These are phyloP conservation scores for Volucella inanis DNA, from an alignment of 2,888 invertebrate species.

Conservation along the genomic window DNA sequence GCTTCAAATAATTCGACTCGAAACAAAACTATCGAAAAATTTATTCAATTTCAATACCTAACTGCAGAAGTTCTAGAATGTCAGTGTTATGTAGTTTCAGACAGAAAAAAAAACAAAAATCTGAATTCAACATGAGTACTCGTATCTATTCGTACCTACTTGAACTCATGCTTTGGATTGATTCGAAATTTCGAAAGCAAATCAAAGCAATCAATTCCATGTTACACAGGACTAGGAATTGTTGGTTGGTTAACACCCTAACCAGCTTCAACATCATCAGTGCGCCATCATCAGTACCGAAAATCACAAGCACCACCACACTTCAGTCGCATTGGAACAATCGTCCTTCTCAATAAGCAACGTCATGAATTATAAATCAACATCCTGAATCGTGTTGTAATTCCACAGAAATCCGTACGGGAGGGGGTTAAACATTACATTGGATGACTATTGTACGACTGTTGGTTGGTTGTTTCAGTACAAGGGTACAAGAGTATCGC, in stretches of 20 bases:
- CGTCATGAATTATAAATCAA: constrained; percentile 68
- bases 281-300: constrained; percentile 12
- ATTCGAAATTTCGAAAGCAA: constrained; percentile 25
- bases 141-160: constrained; percentile 1
- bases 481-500: constrained; percentile 3
- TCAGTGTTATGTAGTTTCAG: background rate
- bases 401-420: constrained; percentile 38
- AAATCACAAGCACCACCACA: background rate
- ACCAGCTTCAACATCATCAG: constrained; percentile 27
- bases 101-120: background rate
- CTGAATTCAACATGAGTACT: constrained; percentile 11
- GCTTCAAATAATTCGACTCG: background rate
- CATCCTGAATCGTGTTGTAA: constrained; percentile 63
- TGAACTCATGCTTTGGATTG: no score
- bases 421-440: constrained; percentile 13
- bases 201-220: constrained; percentile 55
- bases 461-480: background rate
- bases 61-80: constrained; percentile 29
- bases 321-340: constrained; percentile 20
- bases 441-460: background rate
- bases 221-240: constrained; percentile 29
- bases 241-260: constrained; percentile 46
- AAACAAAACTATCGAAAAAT: constrained; percentile 5
- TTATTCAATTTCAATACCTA: constrained; percentile 29
- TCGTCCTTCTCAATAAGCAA: constrained; percentile 52